Base-by-base conservation (phyloP, 2,888 invertebrate species). In the Cerastis rubricosa region DNA sequence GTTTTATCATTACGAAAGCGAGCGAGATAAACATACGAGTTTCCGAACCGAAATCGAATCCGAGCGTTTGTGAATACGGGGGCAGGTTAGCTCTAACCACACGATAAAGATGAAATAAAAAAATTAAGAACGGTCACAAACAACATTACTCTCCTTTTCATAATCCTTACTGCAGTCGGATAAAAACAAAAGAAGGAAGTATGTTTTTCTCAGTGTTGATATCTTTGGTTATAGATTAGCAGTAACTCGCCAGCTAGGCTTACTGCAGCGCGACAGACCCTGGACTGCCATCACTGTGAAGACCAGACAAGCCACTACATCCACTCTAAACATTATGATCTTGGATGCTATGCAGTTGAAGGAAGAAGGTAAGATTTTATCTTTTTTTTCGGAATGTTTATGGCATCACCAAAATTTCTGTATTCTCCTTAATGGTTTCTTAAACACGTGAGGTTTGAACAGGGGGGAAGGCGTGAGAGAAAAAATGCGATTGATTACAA, bases 281-380 rank as follows among this genome's bases (percentile, higher is more conserved):
- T 97, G 97, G 96, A 97, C 97, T 0, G 97, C 97, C 2, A 97
- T 97, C 70, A 97, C 97, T 0, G 97, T 97, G 69, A 98, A 98
- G 91, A 97, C 97, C 0, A 93, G 97, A 9, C 97, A 97, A 86
- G 97, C 97, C 0, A 97, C 97, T 65, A 96, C 97, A 0, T 96
- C 97, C 22, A 97, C 97, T 0, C 93, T 98, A 1, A 97, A 97
- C 83, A 94, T 96, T 7, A 97, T 97, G 93, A 93, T 97, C 87
- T 84, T 97, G 25, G 97, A 97, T 64, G 96, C 97, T 22, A 94
- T 97, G 87, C 95, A 96, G 81, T 90, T 97, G 35, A 97, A 97
- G 80, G 97, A 97, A 83, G 97, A 97, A 94, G 97, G 97, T 80
- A 59, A 40, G 5, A 12, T 43, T 25, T 6, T 11, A 49, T 51